These are phyloP conservation scores for Caradrina kadenii DNA, from an alignment of 2,888 invertebrate genomes.

Conservation along the genomic window DNA sequence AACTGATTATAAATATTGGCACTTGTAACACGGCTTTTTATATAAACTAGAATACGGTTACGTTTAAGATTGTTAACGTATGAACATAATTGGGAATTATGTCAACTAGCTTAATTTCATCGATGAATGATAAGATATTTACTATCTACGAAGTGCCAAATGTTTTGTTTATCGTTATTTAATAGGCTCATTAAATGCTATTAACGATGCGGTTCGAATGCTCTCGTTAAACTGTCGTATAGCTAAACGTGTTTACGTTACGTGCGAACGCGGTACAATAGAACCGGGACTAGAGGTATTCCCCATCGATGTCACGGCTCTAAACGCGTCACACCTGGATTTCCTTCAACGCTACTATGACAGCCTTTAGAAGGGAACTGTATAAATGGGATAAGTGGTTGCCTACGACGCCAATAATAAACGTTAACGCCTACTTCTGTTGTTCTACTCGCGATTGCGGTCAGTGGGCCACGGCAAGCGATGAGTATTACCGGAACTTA, in stretches of 20 bases:
- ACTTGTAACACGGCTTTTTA: constrained; percentile 40
- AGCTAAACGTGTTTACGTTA: constrained; percentile 59
- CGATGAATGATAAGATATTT: constrained; percentile 27
- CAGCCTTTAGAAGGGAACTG: constrained; percentile 48
- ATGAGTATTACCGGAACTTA: constrained; percentile 84
- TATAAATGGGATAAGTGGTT: constrained; percentile 58
- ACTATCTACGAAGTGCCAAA: constrained; percentile 28
- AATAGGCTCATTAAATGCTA: constrained; percentile 40
- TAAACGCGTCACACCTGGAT: constrained; percentile 35
- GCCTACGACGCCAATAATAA: constrained; percentile 68
- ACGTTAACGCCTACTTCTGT: constrained; percentile 76
- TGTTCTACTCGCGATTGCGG: constrained; percentile 82
- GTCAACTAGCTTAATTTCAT: constrained; percentile 7
- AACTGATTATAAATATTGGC: constrained; percentile 31
- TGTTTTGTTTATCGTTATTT: constrained; percentile 38
- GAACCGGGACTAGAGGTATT: constrained; percentile 41
- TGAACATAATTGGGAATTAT: constrained; percentile 24
- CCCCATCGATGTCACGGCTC: constrained; percentile 32
- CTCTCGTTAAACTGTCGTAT: constrained; percentile 44
- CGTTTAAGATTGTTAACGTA: constrained; percentile 21
- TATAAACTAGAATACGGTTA: constrained; percentile 41
- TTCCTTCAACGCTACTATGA: constrained; percentile 38
- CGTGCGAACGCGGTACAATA: constrained; percentile 56
- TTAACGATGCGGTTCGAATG: constrained; percentile 38
- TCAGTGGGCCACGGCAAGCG: constrained; percentile 87